Evolutionary conservation across 2,797 vertebrate genomes (phyloP).

Genomic region (Petrocephalus sullivani): DNA sequence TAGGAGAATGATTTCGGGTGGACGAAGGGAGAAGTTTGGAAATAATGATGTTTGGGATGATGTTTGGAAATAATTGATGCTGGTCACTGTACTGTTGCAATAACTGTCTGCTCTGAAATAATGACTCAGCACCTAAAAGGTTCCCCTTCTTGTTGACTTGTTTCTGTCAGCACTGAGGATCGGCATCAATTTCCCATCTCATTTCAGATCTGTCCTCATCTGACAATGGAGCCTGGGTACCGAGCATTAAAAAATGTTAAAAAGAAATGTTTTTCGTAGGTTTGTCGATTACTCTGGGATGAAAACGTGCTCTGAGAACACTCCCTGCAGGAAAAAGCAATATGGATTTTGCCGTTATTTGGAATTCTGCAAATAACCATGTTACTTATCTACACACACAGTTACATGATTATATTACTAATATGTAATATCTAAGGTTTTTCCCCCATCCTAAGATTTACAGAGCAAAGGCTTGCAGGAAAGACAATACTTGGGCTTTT

Average conservation of each 20-base stretch:
- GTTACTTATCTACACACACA: constrained; percentile 12
- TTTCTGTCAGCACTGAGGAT: not conserved
- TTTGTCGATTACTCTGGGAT: not conserved
- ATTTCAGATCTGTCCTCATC: not conserved
- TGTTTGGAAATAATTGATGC: not conserved
- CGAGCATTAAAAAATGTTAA: not conserved
- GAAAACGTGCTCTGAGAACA: not conserved
- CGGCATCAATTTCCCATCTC: constrained; percentile 17
- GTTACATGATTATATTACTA: constrained; percentile 5
- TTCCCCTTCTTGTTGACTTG: not conserved
- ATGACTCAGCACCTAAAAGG: not conserved
- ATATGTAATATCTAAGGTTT: not conserved
- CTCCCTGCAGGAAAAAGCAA: not conserved
- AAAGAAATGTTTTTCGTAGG: not conserved
- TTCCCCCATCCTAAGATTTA: not conserved
- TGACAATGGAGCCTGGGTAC: not conserved
- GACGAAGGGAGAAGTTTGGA: not conserved
- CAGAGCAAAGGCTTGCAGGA: not conserved
- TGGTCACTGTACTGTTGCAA: not conserved
- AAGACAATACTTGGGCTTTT: not conserved
- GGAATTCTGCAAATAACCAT: not conserved
- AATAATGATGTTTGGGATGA: not conserved
- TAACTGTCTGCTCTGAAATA: not conserved
- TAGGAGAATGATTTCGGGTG: not conserved
- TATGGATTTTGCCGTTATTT: not conserved